These are phyloP conservation scores for Lethocerus indicus DNA, from an alignment of 1,140 invertebrate genomes.

Conservation along the genomic window DNA sequence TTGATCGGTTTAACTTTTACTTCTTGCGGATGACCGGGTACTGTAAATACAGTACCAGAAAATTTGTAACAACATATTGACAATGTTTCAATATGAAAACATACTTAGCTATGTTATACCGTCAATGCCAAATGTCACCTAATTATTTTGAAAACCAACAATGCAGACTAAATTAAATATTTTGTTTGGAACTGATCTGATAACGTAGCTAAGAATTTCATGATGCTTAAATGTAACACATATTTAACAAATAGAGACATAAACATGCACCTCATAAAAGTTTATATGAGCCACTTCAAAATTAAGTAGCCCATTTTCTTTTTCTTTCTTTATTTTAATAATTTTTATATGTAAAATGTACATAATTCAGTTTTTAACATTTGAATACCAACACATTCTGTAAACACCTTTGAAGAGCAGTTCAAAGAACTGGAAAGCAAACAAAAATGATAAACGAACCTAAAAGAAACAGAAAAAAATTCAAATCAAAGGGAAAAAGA, in stretches of 20 bases:
- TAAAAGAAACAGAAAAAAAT: background rate
- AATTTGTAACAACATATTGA: too few relatives aligned
- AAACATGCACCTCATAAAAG: too few relatives aligned
- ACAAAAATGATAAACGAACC: too few relatives aligned
- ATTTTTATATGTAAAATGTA: conserved; percentile 1
- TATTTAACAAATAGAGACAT: too few relatives aligned
- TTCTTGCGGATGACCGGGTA: conserved; percentile 87
- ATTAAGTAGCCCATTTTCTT: too few relatives aligned
- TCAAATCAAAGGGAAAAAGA: background rate
- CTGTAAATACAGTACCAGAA: conserved; percentile 48
- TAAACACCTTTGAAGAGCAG: background rate
- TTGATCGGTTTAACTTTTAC: conserved; percentile 75
- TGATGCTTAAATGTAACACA: too few relatives aligned
- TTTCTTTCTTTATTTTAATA: conserved; percentile 1
- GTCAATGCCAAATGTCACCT: background rate
- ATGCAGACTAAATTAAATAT: background rate
- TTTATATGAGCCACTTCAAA: too few relatives aligned
- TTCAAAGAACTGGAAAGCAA: too few relatives aligned
- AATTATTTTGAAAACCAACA: background rate
- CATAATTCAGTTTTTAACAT: too few relatives aligned
- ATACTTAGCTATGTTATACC: background rate
- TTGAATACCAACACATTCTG: conserved; percentile 22
- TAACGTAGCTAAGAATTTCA: background rate
- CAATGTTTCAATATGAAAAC: background rate
- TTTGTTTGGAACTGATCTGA: background rate